Evolutionary conservation across 1,140 invertebrate genomes (phyloP), one percentile per base, ranked within the genome.

Genomic region (Cyrtorhinus lividipennis): DNA sequence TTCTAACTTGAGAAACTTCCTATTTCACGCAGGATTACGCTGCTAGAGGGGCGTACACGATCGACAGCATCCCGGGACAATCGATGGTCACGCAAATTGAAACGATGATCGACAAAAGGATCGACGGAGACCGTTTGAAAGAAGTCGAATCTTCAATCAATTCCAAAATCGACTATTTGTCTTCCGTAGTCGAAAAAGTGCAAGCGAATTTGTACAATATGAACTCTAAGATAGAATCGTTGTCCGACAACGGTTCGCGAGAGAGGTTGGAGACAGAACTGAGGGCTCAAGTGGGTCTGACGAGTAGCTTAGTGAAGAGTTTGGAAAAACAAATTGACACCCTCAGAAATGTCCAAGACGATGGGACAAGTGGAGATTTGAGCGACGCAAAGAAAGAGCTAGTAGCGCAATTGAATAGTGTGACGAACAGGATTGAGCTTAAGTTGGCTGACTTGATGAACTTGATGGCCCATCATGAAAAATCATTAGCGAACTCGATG

Each of bases 11-110:
- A n/a, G n/a, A n/a, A n/a, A n/a, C n/a, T n/a, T n/a, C n/a, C n/a
- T n/a, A n/a, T n/a, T n/a, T n/a, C n/a, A n/a, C n/a, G 61, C 67
- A 85, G 80, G 81, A 78, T 68, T 82, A 85, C 68, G 73, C 80
- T 61, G 83, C 86, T 64, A 80, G 85, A 68, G 82, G 81, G 0
- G 76, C 78, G 45, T 83, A 86, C 65, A 77, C 77, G 2, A 73
- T 87, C 12, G 80, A 83, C 46, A 78, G 80, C 26, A 78, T 87
- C 64, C 79, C 81, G 59, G 69, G 88, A 64, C 76, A 81, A 24
- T 71, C 75, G 23, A 79, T 82, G 64, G 66, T 70, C 65, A 64
- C 60, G 1, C 67, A 68, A 56, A 56, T 70, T 12, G 69, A 66
- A 62, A 60, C 60, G 13, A 61, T 65, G 57, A 15, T 67, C 15